These are phyloP conservation scores for Rana temporaria DNA, from an alignment of 2,113 vertebrate species.

Conservation along the genomic window DNA sequence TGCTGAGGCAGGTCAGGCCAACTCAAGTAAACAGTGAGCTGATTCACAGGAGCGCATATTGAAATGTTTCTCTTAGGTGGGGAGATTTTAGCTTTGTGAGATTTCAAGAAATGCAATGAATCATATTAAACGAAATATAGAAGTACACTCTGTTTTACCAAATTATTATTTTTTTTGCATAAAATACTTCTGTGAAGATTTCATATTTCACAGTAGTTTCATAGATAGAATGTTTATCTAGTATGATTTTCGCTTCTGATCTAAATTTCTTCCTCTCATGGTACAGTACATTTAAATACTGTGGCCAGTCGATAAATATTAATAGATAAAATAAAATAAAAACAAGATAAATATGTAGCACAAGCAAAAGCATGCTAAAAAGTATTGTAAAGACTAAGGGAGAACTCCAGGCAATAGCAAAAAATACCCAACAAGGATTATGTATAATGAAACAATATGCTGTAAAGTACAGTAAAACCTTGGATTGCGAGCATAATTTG, in stretches of 20 bases:
- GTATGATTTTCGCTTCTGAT: not conserved
- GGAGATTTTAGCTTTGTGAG: constrained; percentile 59
- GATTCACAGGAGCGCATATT: constrained; percentile 24
- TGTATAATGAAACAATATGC: too few species aligned
- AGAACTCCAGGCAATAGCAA: too few species aligned
- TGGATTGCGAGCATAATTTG: too few species aligned
- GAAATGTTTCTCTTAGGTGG: constrained; percentile 43
- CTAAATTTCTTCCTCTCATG: not conserved
- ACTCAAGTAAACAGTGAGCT: constrained; percentile 38
- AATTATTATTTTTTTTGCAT: constrained; percentile 28
- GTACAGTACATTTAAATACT: not conserved
- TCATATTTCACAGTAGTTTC: constrained; percentile 5
- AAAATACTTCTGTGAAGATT: not conserved
- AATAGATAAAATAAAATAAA: too few species aligned
- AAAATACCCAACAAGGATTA: too few species aligned
- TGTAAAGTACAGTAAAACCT: too few species aligned
- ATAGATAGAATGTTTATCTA: not conserved
- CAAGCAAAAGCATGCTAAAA: too few species aligned
- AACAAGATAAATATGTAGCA: too few species aligned
- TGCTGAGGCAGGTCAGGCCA: constrained; percentile 14
- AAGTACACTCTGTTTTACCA: constrained; percentile 14
- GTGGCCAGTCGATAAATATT: too few species aligned
- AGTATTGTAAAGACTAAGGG: too few species aligned
- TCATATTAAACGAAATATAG: constrained; percentile 9
- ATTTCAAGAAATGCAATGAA: constrained; percentile 4